phyloP scores from a whole-genome alignment of 1,140 invertebrate genomes.

The Musca domestica region DNA sequence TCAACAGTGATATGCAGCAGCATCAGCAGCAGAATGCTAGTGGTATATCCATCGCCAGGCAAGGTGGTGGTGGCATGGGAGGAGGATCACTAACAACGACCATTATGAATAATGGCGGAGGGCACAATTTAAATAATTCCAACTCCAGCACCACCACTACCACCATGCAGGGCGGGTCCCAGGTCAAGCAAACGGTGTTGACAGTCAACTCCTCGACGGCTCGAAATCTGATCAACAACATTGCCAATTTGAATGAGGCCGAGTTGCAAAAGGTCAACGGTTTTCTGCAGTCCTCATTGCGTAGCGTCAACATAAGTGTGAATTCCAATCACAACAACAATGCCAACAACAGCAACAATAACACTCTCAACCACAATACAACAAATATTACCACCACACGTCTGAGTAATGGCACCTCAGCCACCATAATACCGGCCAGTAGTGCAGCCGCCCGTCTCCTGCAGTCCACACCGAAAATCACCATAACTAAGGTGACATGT shows the following conservation, averaged over 20 bases:
- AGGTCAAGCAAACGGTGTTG: background rate
- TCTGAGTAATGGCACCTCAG: background rate
- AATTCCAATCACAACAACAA: too few relatives aligned
- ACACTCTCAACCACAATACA: background rate
- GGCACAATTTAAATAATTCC: background rate
- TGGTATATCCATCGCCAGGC: too few relatives aligned
- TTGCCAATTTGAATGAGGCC: constrained; percentile 6
- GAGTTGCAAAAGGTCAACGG: constrained; percentile 11
- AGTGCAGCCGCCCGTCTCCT: background rate
- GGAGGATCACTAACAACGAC: background rate
- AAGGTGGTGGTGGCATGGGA: too few relatives aligned
- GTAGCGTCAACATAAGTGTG: background rate
- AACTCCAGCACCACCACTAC: background rate
- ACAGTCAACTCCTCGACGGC: constrained; percentile 14
- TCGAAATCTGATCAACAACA: constrained; percentile 1
- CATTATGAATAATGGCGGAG: background rate
- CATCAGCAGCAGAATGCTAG: background rate
- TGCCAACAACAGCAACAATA: too few relatives aligned
- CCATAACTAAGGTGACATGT: constrained; percentile 5
- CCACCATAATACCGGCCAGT: background rate
- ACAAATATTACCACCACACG: background rate
- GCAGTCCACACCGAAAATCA: background rate
- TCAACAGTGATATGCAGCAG: background rate
- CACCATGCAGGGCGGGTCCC: background rate
- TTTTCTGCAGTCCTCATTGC: background rate